A percentile compares a stretch with the other conserved stretches of the same genome.
phyloP scores from a whole-genome alignment of 2,113 vertebrate genomes.

The Sorex araneus region DNA sequence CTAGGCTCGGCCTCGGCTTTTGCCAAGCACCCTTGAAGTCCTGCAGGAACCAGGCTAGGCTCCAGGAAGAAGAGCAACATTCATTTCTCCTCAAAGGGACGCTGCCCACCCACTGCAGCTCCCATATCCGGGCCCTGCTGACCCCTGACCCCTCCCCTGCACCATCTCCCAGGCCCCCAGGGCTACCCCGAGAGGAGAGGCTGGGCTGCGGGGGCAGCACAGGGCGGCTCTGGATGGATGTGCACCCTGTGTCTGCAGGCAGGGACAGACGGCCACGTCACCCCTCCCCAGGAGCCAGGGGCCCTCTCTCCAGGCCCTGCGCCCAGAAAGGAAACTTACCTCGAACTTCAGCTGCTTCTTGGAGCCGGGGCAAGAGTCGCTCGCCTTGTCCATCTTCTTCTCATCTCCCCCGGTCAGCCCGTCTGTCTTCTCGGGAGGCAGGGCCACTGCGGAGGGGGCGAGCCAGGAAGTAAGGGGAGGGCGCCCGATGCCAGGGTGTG shows the following conservation, averaged over 20 bases:
- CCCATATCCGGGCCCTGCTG: neutral
- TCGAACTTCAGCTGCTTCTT: conserved; percentile 99
- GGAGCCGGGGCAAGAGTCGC: conserved; percentile 89
- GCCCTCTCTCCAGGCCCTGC: neutral
- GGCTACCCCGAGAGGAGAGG: accelerated
- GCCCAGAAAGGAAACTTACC: conserved; percentile 88
- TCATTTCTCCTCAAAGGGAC: too few relatives aligned
- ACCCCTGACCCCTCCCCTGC: neutral
- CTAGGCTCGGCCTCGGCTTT: neutral
- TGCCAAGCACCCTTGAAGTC: neutral
- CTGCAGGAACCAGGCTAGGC: neutral
- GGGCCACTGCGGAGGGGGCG: conserved; percentile 91
- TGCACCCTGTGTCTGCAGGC: neutral
- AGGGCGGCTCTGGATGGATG: accelerated
- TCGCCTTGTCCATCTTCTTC: conserved; percentile 93
- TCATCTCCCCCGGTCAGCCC: conserved; percentile 93
- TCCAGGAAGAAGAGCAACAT: neutral
- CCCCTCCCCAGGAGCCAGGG: neutral
- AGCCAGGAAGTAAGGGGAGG: too few relatives aligned
- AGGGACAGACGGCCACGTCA: neutral
- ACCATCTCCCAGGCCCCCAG: neutral
- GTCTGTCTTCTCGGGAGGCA: conserved; percentile 96
- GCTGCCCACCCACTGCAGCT: neutral
- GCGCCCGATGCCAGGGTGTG: too few relatives aligned
- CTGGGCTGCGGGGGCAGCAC: neutral